Evolutionary conservation across 2,888 invertebrate genomes (phyloP).

Genomic region (Lepidocyrtinus sp.): DNA sequence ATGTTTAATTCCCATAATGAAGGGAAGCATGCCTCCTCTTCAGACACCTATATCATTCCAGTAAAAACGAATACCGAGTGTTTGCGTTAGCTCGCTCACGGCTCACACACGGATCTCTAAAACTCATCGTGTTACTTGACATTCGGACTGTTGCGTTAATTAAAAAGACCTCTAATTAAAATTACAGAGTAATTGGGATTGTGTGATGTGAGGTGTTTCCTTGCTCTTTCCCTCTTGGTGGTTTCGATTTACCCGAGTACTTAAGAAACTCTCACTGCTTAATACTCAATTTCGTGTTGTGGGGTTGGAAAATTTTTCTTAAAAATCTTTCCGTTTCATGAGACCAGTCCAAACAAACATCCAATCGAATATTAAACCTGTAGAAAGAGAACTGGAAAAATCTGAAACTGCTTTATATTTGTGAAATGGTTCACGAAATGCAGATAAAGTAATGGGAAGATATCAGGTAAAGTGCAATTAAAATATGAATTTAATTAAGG

Average conservation of each 20-base stretch:
- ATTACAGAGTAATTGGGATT: slow-evolving; percentile 49
- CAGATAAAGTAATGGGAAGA: too few relatives aligned
- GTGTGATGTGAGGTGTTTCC: slow-evolving; percentile 30
- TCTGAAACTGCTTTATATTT: too few relatives aligned
- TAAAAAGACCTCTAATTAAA: slow-evolving; percentile 61
- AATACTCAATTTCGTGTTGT: too few relatives aligned
- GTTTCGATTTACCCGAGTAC: too few relatives aligned
- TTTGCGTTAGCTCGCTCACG: neutral
- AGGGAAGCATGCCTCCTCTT: slow-evolving; percentile 35
- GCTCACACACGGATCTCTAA: slow-evolving; percentile 17
- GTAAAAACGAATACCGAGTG: too few relatives aligned
- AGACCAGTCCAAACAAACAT: slow-evolving; percentile 7
- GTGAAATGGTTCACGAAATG: too few relatives aligned
- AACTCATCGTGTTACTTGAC: slow-evolving; percentile 42
- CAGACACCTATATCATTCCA: too few relatives aligned
- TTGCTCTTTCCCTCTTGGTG: slow-evolving; percentile 29
- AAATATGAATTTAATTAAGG: too few relatives aligned
- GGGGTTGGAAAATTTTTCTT: neutral
- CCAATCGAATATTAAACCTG: slow-evolving; percentile 5
- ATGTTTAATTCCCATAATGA: slow-evolving; percentile 45
- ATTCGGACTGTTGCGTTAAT: slow-evolving; percentile 55
- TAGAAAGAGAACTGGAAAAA: too few relatives aligned
- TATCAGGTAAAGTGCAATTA: too few relatives aligned
- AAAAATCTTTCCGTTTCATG: too few relatives aligned
- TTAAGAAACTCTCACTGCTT: too few relatives aligned